phyloP scores from a whole-genome alignment of 2,113 vertebrate species.

The Petroica traversi region DNA sequence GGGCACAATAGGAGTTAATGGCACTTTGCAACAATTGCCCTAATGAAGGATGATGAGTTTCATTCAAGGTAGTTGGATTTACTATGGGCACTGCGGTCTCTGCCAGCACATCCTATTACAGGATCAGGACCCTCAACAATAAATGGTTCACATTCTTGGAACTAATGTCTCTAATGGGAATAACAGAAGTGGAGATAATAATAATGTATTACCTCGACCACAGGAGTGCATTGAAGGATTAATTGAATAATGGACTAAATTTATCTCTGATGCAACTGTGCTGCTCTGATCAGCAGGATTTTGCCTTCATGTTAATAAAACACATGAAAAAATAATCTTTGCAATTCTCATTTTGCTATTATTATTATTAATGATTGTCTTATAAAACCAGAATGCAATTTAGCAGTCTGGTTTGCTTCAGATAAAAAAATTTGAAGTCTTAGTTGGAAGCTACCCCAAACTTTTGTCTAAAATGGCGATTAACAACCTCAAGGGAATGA shows the following conservation, averaged over 20 bases:
- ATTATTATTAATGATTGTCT: conserved; percentile 34
- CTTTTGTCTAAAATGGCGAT: conserved; percentile 40
- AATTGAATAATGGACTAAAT: conserved; percentile 51
- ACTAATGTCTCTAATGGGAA: conserved; percentile 38
- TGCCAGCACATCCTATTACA: conserved; percentile 21
- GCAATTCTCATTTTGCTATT: background rate
- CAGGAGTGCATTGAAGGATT: conserved; percentile 14
- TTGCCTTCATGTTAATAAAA: conserved; percentile 14
- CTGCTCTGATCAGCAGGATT: background rate
- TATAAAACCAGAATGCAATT: background rate
- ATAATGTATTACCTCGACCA: conserved; percentile 7
- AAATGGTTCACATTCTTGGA: conserved; percentile 54
- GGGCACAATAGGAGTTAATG: background rate
- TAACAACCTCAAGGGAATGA: conserved; percentile 31
- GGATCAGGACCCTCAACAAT: conserved; percentile 28
- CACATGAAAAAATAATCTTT: background rate
- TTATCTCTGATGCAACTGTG: background rate
- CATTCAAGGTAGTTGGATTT: background rate
- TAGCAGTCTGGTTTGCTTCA: conserved; percentile 49
- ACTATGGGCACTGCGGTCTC: background rate
- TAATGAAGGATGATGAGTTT: conserved; percentile 7
- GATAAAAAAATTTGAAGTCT: conserved; percentile 46
- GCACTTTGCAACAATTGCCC: background rate
- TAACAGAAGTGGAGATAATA: conserved; percentile 25
- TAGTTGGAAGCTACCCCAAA: conserved; percentile 18